Percentiles rank a stretch among this genome's conserved stretches.
phyloP scores from a whole-genome alignment of 2,797 vertebrate genomes.

The Pseudomugil gertrudae region DNA sequence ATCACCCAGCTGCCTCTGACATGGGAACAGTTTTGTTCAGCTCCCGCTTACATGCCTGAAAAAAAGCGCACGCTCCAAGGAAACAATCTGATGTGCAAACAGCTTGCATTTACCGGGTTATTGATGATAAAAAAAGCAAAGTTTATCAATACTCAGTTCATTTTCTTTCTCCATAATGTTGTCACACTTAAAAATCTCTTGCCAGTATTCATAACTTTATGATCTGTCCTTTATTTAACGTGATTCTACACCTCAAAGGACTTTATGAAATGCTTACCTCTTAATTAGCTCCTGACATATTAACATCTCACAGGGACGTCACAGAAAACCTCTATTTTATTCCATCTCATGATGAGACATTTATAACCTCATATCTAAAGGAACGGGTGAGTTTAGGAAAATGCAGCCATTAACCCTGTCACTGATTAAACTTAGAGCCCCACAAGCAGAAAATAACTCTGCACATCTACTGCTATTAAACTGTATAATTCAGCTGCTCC shows the following conservation, averaged over 20 bases:
- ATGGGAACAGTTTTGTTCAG: constrained; percentile 37
- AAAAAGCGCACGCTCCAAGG: constrained; percentile 1
- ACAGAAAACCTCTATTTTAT: background rate
- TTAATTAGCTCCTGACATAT: background rate
- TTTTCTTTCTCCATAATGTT: background rate
- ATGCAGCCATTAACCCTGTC: background rate
- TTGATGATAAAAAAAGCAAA: background rate
- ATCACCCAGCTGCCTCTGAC: constrained; percentile 48
- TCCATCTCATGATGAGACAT: background rate
- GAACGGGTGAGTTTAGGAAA: background rate
- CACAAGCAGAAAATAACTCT: background rate
- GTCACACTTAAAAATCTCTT: background rate
- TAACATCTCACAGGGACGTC: background rate
- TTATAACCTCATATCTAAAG: background rate
- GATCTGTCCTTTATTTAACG: background rate
- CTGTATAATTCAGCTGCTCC: background rate
- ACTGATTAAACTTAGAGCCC: background rate
- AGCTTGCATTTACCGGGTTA: background rate
- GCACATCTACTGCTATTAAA: background rate
- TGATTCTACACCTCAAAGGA: background rate
- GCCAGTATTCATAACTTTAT: background rate
- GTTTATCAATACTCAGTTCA: background rate
- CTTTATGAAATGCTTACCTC: constrained; percentile 2
- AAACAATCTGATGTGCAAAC: background rate
- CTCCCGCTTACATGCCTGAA: constrained; percentile 11